These are phyloP conservation scores for Platygyra sinensis DNA, from an alignment of 64 coral and sea anemone genomes.

Conservation along the genomic window DNA sequence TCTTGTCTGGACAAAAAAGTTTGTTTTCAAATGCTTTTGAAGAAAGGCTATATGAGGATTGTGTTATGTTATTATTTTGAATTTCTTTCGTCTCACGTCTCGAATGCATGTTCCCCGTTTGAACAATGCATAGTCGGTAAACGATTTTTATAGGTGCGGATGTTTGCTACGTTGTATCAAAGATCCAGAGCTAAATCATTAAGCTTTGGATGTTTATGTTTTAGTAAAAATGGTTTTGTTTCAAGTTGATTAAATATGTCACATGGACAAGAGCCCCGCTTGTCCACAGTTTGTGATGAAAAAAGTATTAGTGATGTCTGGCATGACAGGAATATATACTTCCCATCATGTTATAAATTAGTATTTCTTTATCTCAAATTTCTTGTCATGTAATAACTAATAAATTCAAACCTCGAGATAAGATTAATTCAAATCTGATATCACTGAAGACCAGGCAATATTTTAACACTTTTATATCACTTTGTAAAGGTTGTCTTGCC, in stretches of 20 bases:
- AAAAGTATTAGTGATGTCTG: not conserved
- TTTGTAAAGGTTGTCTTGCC: not conserved
- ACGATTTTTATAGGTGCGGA: not conserved
- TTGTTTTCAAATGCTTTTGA: not conserved
- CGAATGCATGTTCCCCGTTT: not conserved
- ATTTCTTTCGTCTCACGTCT: not conserved
- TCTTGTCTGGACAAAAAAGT: not conserved
- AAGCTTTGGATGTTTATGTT: not conserved
- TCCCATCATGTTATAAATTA: not conserved
- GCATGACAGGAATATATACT: not conserved
- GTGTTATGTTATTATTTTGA: constrained; percentile 11
- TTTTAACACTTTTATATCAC: not conserved
- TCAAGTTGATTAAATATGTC: not conserved
- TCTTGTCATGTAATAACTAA: not conserved
- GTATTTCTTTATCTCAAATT: not conserved
- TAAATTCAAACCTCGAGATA: not conserved
- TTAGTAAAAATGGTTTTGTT: not conserved
- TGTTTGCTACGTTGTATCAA: not conserved
- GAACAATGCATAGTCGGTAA: not conserved
- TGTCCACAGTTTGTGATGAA: not conserved
- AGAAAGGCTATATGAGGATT: not conserved
- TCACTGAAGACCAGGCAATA: not conserved
- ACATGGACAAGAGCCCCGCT: not conserved
- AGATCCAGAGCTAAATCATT: not conserved
- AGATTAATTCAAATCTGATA: not conserved